These are phyloP conservation scores for Peromyscus leucopus DNA, from an alignment of 2,113 vertebrate genomes.

Conservation along the genomic window DNA sequence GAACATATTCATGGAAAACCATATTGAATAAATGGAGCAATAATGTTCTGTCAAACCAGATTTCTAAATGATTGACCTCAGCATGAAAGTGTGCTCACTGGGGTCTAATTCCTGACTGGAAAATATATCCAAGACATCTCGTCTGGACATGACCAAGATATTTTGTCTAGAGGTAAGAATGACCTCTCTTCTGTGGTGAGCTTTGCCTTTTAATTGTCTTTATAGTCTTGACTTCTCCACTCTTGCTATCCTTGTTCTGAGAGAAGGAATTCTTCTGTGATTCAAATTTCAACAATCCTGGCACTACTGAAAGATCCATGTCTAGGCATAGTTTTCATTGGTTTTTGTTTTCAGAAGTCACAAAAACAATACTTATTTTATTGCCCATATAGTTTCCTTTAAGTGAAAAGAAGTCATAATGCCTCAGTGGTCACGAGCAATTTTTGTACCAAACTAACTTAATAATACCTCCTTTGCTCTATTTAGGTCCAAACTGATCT, in stretches of 20 bases:
- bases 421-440: not conserved
- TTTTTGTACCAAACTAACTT: not conserved
- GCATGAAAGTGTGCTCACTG: not conserved
- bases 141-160: not conserved
- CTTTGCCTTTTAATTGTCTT: not conserved
- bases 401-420: not conserved
- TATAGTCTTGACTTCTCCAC: not conserved
- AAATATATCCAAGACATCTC: not conserved
- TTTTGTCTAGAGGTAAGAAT: not conserved
- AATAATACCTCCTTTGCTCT: not conserved
- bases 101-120: not conserved
- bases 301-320: not conserved
- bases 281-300: not conserved
- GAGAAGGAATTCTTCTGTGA: not conserved
- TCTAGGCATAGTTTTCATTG: not conserved
- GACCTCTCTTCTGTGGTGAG: not conserved
- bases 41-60: slow-evolving; percentile 26
- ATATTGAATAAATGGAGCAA: slow-evolving; percentile 36
- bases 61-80: not conserved
- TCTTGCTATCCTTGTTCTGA: not conserved
- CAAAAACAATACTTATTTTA: not conserved
- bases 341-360: not conserved
- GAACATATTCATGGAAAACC: slow-evolving; percentile 40
- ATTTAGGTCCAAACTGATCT: slow-evolving; percentile 50
- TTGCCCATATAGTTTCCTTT: not conserved